phyloP scores from a whole-genome alignment of 2,113 vertebrate genomes.

The Pygoscelis adeliae region DNA sequence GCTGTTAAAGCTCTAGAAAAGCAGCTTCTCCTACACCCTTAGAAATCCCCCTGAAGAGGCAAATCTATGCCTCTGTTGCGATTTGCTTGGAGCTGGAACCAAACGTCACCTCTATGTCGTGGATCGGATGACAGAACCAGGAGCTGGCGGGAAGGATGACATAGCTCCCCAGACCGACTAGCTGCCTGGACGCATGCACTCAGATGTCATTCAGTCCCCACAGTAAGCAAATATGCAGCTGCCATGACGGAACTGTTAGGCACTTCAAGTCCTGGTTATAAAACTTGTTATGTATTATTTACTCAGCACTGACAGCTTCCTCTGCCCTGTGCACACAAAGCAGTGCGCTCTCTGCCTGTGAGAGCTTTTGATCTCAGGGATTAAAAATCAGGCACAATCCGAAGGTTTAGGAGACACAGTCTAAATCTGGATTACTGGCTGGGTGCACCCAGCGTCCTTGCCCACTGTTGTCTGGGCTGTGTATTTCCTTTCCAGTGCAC shows the following conservation, averaged over 20 bases:
- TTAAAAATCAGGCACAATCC: background rate
- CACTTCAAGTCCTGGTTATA: slow-evolving; percentile 8
- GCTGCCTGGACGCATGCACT: background rate
- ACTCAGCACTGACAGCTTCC: slow-evolving; percentile 5
- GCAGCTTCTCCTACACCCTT: background rate
- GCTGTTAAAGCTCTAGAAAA: background rate
- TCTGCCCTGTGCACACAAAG: background rate
- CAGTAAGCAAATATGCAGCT: slow-evolving; percentile 28
- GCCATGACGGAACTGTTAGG: background rate
- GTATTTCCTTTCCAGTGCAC: background rate
- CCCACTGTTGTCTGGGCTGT: background rate
- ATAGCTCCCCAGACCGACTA: background rate
- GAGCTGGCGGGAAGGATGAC: background rate
- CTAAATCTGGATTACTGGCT: background rate
- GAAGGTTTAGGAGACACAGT: background rate
- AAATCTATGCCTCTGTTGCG: background rate
- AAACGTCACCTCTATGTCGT: background rate
- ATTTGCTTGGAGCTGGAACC: background rate
- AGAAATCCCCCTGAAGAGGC: background rate
- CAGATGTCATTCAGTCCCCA: background rate
- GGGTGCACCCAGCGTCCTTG: background rate
- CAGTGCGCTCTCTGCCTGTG: rapidly evolving
- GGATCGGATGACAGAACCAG: background rate
- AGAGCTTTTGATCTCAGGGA: background rate
- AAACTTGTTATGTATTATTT: slow-evolving; percentile 54